Percentiles rank a stretch among this genome's conserved stretches.
These are phyloP conservation scores for Piscicola geometra DNA, from an alignment of 2,888 invertebrate genomes.

Conservation along the genomic window DNA sequence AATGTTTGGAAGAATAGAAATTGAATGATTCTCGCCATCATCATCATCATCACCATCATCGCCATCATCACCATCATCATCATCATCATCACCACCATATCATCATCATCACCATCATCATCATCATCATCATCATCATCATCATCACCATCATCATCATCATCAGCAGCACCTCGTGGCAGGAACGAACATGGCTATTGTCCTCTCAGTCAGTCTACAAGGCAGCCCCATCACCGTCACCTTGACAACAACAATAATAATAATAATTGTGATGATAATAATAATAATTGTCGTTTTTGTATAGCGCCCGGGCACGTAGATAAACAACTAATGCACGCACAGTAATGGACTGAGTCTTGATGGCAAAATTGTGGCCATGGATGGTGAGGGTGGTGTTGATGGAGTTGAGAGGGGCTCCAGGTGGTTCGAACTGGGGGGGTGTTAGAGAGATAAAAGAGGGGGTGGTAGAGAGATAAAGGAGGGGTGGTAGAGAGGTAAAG, in stretches of 20 bases:
- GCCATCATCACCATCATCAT: too few relatives aligned
- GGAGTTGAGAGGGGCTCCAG: constrained; percentile 80
- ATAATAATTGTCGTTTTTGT: neutral
- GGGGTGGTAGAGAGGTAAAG: too few relatives aligned
- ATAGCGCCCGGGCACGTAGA: too few relatives aligned
- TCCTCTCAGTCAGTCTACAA: neutral
- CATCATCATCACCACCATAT: too few relatives aligned
- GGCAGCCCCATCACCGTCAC: constrained; percentile 2
- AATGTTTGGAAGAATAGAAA: too few relatives aligned
- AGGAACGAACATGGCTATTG: neutral
- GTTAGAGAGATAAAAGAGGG: neutral
- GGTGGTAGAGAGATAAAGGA: neutral
- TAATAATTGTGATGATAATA: neutral
- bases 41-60: too few relatives aligned
- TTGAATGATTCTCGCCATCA: too few relatives aligned
- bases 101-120: too few relatives aligned
- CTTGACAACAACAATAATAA: neutral
- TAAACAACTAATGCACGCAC: neutral
- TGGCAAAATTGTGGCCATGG: constrained; percentile 76
- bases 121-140: too few relatives aligned
- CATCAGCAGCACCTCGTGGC: neutral
- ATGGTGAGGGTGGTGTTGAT: constrained; percentile 94
- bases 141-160: too few relatives aligned
- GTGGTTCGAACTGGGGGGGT: constrained; percentile 62
- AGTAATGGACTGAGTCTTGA: neutral